Evolutionary conservation across 1,140 invertebrate species (phyloP), one percentile per base, ranked within the genome.

Genomic region (Drosophila sturtevanti): DNA sequence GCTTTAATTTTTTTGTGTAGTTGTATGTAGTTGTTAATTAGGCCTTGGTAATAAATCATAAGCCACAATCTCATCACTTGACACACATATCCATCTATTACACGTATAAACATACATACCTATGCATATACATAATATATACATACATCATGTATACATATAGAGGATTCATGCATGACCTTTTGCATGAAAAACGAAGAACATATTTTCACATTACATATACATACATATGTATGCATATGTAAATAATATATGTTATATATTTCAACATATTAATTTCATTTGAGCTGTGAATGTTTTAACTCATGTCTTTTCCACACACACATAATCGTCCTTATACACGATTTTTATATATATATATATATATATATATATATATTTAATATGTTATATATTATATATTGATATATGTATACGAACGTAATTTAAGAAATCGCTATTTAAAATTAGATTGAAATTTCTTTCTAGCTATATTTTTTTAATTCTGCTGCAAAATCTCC

Each of bases 211-310:
- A n/a, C n/a, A n/a, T n/a, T n/a, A n/a, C n/a, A n/a, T n/a, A n/a
- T n/a, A n/a, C n/a, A n/a, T n/a, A n/a, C n/a, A n/a, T n/a, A n/a
- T n/a, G n/a, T n/a, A n/a, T n/a, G n/a, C n/a, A n/a, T n/a, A n/a
- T n/a, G n/a, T n/a, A n/a, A n/a, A n/a, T n/a, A n/a, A n/a, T n/a
- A n/a, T n/a, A n/a, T n/a, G n/a, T n/a, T n/a, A n/a, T n/a, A n/a
- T n/a, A n/a, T n/a, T n/a, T n/a, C n/a, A n/a, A n/a, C n/a, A n/a
- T n/a, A n/a, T n/a, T n/a, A 73, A 67, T 74, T 56, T 58, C n/a
- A 65, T 66, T 62, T 38, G 77, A 63, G 80, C 76, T 84, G 71
- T 81, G 81, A 86, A 82, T 72, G 74, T 76, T 79, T 79, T 41
- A 72, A 72, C 62, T 69, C 48, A 62, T 86, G 38, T 48, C n/a